Conservation (phyloP, 2,113 vertebrate genomes). For the Rhipidura dahli region DNA sequence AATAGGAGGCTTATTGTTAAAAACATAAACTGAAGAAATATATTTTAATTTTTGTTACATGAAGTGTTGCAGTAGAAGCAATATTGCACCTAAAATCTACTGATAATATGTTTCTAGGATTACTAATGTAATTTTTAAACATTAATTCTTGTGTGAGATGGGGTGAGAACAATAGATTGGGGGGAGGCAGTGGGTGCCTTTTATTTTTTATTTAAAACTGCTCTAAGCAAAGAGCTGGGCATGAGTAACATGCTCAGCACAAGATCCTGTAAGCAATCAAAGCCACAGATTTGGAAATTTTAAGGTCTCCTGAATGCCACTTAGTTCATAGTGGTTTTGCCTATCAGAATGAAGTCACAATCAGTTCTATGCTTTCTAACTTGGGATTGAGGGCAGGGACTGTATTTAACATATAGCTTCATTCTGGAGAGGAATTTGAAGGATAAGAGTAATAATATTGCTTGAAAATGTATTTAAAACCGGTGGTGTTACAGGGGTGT, state of each 20-base stretch:
- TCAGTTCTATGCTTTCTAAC: not conserved
- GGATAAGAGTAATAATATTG: not conserved
- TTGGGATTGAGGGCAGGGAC: not conserved
- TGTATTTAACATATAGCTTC: not conserved
- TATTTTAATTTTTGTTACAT: not conserved
- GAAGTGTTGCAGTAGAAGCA: not conserved
- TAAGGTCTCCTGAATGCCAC: not conserved
- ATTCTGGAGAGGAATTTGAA: not conserved
- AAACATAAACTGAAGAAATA: not conserved
- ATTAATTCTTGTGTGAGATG: not conserved
- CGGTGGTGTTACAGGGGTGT: not conserved
- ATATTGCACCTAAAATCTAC: not conserved
- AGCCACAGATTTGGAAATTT: not conserved
- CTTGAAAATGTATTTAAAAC: not conserved
- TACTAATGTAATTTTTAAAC: not conserved
- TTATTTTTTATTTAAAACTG: not conserved
- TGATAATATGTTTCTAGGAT: not conserved
- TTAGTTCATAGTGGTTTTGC: not conserved
- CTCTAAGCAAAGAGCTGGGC: not conserved
- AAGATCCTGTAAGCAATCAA: not conserved
- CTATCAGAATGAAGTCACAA: not conserved
- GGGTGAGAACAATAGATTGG: not conserved
- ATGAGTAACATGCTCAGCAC: not conserved
- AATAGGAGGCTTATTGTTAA: not conserved
- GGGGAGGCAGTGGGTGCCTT: not conserved